These are phyloP conservation scores for Atta cephalotes DNA, from an alignment of 1,140 invertebrate species.

Conservation along the genomic window DNA sequence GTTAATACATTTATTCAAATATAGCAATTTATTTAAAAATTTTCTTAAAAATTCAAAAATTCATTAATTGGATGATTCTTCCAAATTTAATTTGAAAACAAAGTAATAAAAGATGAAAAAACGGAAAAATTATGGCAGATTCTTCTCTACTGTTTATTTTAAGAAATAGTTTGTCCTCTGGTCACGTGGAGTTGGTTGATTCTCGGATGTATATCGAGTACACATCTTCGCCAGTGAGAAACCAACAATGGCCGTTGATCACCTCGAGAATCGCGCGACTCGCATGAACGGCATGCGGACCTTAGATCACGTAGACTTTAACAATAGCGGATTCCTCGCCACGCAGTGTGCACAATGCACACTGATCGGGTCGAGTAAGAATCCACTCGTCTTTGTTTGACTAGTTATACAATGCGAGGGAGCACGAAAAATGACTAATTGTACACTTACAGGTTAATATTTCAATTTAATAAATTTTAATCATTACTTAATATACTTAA, in stretches of 20 bases:
- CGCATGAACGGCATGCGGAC: constrained; percentile 6
- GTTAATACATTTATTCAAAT: too few relatives aligned
- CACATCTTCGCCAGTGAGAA: background rate
- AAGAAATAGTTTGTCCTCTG: background rate
- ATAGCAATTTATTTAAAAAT: too few relatives aligned
- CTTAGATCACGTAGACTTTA: constrained; percentile 25
- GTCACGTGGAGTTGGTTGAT: constrained; percentile 26
- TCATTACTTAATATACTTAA: too few relatives aligned
- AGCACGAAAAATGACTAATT: constrained; percentile 9
- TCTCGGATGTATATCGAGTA: constrained; percentile 12
- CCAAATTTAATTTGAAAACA: background rate
- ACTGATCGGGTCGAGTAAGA: background rate
- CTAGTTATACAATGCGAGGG: constrained; percentile 22
- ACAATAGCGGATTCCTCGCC: background rate
- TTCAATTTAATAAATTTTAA: too few relatives aligned
- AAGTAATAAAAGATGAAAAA: background rate
- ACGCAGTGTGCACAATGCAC: constrained; percentile 5
- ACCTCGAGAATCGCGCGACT: background rate
- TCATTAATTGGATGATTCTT: background rate
- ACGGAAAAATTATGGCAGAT: background rate
- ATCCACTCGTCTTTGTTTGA: constrained; percentile 11
- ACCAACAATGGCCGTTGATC: constrained; percentile 34
- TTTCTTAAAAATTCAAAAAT: background rate
- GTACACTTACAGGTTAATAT: too few relatives aligned
- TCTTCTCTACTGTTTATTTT: background rate